These are phyloP conservation scores for Carabus problematicus DNA, from an alignment of 2,888 invertebrate genomes.

Conservation along the genomic window DNA sequence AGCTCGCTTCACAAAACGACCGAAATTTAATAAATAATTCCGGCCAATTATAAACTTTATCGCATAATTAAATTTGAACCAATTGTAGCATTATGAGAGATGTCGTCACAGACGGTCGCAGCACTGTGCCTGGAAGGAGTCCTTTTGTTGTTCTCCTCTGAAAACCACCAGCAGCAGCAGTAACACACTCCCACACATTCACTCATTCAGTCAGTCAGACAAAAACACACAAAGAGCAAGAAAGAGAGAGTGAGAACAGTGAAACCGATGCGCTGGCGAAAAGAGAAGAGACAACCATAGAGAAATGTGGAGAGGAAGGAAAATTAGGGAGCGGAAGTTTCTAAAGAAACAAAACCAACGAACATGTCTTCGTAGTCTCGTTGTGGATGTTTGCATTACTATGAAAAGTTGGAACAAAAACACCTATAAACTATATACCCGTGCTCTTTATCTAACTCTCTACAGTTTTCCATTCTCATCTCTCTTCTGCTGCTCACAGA, in stretches of 20 bases:
- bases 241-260: slow-evolving; percentile 14
- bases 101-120: neutral
- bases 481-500: slow-evolving; percentile 2
- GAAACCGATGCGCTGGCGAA: slow-evolving; percentile 16
- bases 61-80: slow-evolving; percentile 42
- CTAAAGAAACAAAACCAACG: slow-evolving; percentile 38
- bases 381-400: slow-evolving; percentile 42
- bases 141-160: neutral
- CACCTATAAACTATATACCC: slow-evolving; percentile 40
- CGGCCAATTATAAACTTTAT: slow-evolving; percentile 41
- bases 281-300: slow-evolving; percentile 12
- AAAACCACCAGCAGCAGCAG: neutral
- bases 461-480: slow-evolving; percentile 8
- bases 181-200: neutral
- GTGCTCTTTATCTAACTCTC: slow-evolving; percentile 7
- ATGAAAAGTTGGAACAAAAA: slow-evolving; percentile 42
- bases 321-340: slow-evolving; percentile 42
- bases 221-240: neutral
- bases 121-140: neutral
- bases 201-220: neutral
- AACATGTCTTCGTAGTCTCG: slow-evolving; percentile 36
- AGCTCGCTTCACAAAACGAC: slow-evolving; percentile 27
- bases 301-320: slow-evolving; percentile 22
- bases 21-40: slow-evolving; percentile 42
- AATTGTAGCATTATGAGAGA: slow-evolving; percentile 36